Percentiles rank a stretch among this genome's conserved stretches.
Evolutionary conservation across 2,113 vertebrate genomes (phyloP).

Genomic region (Malurus elegans): DNA sequence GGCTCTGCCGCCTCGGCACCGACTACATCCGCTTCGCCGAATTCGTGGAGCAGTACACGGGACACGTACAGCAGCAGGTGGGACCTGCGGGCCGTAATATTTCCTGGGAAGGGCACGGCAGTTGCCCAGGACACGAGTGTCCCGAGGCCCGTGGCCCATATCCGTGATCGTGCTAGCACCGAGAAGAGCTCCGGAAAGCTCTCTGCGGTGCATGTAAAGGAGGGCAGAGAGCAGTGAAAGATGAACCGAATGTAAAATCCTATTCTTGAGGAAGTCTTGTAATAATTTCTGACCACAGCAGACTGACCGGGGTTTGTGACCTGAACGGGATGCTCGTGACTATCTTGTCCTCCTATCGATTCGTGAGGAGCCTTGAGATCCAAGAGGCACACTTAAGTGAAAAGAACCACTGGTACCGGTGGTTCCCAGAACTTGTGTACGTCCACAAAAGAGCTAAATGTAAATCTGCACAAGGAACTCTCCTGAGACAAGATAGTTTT

Average conservation of each 20-base stretch:
- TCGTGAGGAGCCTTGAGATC: background rate
- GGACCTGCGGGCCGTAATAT: background rate
- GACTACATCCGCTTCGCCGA: conserved; percentile 94
- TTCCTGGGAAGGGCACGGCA: background rate
- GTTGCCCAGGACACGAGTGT: background rate
- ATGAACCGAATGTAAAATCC: background rate
- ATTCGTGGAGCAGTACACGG: conserved; percentile 93
- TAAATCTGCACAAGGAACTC: background rate
- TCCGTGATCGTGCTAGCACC: rapidly evolving
- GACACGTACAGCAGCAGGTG: conserved; percentile 87
- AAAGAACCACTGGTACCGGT: background rate
- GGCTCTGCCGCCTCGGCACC: conserved; percentile 91
- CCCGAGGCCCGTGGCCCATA: background rate
- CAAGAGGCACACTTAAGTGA: background rate
- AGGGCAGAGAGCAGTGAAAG: background rate
- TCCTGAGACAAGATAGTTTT: background rate
- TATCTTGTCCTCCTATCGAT: rapidly evolving
- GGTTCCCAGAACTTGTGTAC: background rate
- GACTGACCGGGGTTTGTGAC: background rate
- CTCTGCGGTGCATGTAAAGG: rapidly evolving
- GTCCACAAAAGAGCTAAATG: background rate
- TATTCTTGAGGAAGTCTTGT: no score
- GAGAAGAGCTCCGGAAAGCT: background rate
- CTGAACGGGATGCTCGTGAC: background rate
- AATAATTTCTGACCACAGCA: no score